phyloP scores from a whole-genome alignment of 2,113 vertebrate species.

The Thryonomys swinderianus region DNA sequence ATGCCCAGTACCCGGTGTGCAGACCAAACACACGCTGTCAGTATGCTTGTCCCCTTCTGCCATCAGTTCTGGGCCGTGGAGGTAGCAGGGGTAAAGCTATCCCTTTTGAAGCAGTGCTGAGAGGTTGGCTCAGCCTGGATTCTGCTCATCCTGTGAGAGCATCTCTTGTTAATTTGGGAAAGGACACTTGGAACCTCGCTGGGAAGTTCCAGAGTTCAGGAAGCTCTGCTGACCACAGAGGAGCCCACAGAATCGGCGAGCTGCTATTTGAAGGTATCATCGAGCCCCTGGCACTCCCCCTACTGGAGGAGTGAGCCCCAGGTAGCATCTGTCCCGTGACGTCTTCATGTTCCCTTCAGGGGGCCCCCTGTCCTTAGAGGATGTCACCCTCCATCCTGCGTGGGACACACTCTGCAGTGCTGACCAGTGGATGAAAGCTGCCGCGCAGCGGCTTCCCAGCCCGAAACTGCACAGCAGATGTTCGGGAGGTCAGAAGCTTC shows the following conservation, averaged over 20 bases:
- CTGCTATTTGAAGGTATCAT: rapidly evolving
- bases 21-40: rapidly evolving
- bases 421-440: rapidly evolving
- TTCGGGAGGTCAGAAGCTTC: conserved; percentile 81
- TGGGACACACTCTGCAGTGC: rapidly evolving
- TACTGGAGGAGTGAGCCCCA: neutral
- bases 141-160: neutral
- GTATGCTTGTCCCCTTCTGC: rapidly evolving
- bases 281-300: neutral
- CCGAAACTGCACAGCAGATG: conserved; percentile 69
- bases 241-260: neutral
- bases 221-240: neutral
- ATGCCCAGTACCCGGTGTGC: neutral
- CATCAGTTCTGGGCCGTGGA: neutral
- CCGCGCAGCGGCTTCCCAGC: conserved; percentile 54
- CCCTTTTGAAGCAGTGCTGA: neutral
- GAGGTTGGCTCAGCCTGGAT: neutral
- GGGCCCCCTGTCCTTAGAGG: neutral
- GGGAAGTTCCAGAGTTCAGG: neutral
- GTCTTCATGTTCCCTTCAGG: neutral
- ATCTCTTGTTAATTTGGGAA: neutral
- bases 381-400: neutral
- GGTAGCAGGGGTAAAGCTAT: neutral
- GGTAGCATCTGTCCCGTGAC: no score
- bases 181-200: neutral